Percentiles rank a stretch among this genome's conserved stretches.
phyloP scores from a whole-genome alignment of 2,797 vertebrate species.

The Chelmon rostratus region DNA sequence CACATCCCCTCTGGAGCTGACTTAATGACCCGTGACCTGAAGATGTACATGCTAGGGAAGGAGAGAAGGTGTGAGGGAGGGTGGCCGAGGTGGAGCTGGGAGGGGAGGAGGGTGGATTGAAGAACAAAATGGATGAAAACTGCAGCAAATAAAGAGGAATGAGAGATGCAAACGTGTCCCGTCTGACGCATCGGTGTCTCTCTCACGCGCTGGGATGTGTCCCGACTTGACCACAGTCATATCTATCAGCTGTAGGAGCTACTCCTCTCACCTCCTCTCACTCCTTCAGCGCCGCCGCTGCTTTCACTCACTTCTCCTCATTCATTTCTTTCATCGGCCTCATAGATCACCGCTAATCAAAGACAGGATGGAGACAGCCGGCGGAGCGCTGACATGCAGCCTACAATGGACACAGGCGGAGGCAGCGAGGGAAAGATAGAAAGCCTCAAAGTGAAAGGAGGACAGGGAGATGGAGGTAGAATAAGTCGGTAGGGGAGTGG shows the following conservation, averaged over 20 bases:
- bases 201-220: conserved; percentile 19
- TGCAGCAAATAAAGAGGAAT: conserved; percentile 62
- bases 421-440: conserved; percentile 36
- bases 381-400: conserved; percentile 48
- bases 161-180: conserved; percentile 55
- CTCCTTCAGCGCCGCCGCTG: conserved; percentile 10
- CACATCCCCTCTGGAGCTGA: conserved; percentile 79
- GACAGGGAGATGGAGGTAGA: conserved; percentile 30
- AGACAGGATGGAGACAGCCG: conserved; percentile 56
- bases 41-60: conserved; percentile 75
- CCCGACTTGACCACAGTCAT: conserved; percentile 43
- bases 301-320: conserved; percentile 46
- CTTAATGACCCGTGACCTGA: conserved; percentile 84
- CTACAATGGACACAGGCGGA: conserved; percentile 48
- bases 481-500: conserved; percentile 31
- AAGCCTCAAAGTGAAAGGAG: conserved; percentile 45
- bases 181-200: conserved; percentile 19
- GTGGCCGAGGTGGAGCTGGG: conserved; percentile 35
- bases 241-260: conserved; percentile 31
- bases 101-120: conserved; percentile 20
- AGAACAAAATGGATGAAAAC: conserved; percentile 75
- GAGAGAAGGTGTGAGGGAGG: conserved; percentile 42
- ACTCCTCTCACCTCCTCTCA: conserved; percentile 21
- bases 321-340: conserved; percentile 47
- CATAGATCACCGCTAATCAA: conserved; percentile 67